Evolutionary conservation across 2,888 invertebrate species (phyloP), one percentile per base, ranked within the genome.

Genomic region (Pseudoips prasinana): DNA sequence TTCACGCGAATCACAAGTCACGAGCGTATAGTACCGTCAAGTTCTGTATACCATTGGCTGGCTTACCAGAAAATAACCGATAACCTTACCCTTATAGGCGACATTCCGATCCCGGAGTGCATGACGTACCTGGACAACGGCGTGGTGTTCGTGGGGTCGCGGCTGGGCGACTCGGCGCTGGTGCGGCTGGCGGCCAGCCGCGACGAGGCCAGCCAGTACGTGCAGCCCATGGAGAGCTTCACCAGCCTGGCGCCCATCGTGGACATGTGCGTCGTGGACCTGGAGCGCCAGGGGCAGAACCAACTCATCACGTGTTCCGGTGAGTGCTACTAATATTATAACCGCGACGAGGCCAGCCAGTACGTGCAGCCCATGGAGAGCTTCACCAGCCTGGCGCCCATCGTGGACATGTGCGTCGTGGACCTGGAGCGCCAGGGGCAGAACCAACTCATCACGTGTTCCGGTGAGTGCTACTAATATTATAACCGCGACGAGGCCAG

Each of bases 61-160:
- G n/a, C n/a, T n/a, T n/a, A n/a, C n/a, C n/a, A n/a, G n/a, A n/a
- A n/a, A n/a, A n/a, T n/a, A n/a, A n/a, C n/a, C n/a, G n/a, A n/a
- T n/a, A n/a, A n/a, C n/a, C n/a, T n/a, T n/a, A n/a, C 4, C 1
- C 29, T 36, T 22, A 1, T 64, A 92, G 94, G 95, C 9, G 96
- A 96, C 78, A 95, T 96, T 32, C 95, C 95, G 3, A 97, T 98
- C 41, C 98, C 99, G 0, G 98, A 99, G 75, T 98, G 98, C 69
- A 95, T 99, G 71, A 98, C 98, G 0, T 99, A 99, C 79, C 88
- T 99, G 45, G 99, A 99, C 83, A 99, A 99, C 80, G 98, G 98
- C 6, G 98, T 99, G 5, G 94, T 99, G 11, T 99, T 96, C 72
- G 92, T 99, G 56, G 99, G 99, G 0, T 98, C 98, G 0, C 92